Base-by-base conservation (phyloP, 2,888 invertebrate genomes). In the Trilocha varians region DNA sequence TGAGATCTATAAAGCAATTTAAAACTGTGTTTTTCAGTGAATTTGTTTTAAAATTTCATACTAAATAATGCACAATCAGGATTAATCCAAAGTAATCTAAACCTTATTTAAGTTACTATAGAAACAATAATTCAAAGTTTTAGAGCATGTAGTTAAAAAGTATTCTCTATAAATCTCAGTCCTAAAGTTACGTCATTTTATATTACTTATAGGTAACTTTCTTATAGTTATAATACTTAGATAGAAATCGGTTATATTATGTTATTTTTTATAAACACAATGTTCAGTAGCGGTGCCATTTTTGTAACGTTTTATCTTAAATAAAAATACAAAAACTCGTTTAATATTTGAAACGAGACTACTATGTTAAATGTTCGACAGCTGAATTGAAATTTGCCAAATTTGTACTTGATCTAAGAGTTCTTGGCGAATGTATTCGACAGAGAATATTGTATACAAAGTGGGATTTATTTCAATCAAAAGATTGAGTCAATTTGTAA, bases 231-330 rank as follows among this genome's bases (percentile, higher is more conserved):
- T 70, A 62, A 69, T 62, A 67, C 60, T 64, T 75, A 73, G 69
- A 68, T 75, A 73, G 70, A 68, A 55, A 69, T 70, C 71, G 57
- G 68, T 70, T 70, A 62, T 65, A 66, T 25, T 25, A 25, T 25
- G 25, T 25, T 25, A 25, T 65, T 62, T 66, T 67, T 65, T 61
- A 55, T 65, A 61, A 60, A 63, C 57, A 56, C 63, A 62, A 64
- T 65, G 63, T 70, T 72, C 72, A 62, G 67, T 73, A 73, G 73
- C 57, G 73, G 77, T 79, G 78, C 79, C 78, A 80, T 82, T 76
- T 65, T 59, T 65, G 69, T 70, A 64, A 70, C 56, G 65, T 68
- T 62, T 68, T 66, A n/a, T 53, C 54, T 49, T 46, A 55, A 54
- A 48, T 48, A 32, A 32, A 34, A 9, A 25, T 11, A 5, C 11